Conservation (phyloP, 2,797 vertebrate genomes). For the Glyptemys insculpta region DNA sequence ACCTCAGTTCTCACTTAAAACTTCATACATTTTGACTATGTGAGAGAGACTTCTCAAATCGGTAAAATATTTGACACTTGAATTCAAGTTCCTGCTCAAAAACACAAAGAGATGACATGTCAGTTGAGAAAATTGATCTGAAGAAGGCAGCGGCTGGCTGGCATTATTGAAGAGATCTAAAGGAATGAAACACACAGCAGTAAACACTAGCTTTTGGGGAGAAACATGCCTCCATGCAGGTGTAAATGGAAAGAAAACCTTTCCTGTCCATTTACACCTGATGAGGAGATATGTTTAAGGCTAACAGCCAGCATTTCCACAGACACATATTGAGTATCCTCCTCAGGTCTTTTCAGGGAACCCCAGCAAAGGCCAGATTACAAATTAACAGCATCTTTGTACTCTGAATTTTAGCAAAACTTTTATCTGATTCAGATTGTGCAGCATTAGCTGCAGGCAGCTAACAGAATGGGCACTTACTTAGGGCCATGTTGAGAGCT, state of each 20-base stretch:
- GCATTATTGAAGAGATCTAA: conserved; percentile 28
- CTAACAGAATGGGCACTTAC: not conserved
- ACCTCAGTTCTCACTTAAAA: not conserved
- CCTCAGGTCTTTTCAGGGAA: conserved; percentile 17
- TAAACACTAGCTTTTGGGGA: conserved; percentile 33
- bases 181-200: not conserved
- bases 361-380: not conserved
- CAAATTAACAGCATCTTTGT: not conserved
- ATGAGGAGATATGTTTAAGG: conserved; percentile 68
- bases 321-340: not conserved
- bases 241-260: conserved; percentile 71
- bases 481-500: not conserved
- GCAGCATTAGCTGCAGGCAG: not conserved
- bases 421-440: not conserved
- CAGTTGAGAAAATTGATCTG: conserved; percentile 43
- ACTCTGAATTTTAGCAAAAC: not conserved
- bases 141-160: not conserved
- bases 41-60: not conserved
- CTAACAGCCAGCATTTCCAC: conserved; percentile 41
- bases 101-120: conserved; percentile 58
- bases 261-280: conserved; percentile 76
- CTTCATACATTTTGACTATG: not conserved
- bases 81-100: conserved; percentile 38
- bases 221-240: conserved; percentile 67
- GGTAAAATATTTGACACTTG: conserved; percentile 24